These are phyloP conservation scores for Heterochromis multidens DNA, from an alignment of 2,113 vertebrate genomes.

Conservation along the genomic window DNA sequence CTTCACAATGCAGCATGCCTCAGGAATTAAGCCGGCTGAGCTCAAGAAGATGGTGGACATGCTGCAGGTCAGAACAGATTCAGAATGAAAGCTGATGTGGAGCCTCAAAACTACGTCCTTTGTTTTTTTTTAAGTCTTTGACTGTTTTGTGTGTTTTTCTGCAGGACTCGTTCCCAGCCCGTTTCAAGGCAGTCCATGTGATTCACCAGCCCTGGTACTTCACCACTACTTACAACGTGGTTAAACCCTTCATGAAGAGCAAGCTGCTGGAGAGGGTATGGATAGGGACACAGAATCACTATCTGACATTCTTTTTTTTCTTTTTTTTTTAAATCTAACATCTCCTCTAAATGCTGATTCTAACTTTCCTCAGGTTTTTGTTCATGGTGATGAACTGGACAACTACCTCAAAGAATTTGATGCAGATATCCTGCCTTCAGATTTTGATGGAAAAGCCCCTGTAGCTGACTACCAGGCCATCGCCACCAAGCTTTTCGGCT, in stretches of 20 bases:
- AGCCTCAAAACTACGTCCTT: not conserved
- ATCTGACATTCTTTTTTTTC: not conserved
- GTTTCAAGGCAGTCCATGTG: constrained; percentile 96
- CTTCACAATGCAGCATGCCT: constrained; percentile 96
- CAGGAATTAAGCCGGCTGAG: constrained; percentile 88
- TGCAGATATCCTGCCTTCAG: constrained; percentile 82
- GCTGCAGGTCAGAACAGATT: constrained; percentile 84
- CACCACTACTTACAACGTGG: constrained; percentile 95
- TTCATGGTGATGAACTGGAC: constrained; percentile 90
- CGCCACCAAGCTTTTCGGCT: constrained; percentile 87
- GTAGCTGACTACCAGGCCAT: constrained; percentile 80
- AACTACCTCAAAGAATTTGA: constrained; percentile 87
- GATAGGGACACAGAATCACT: not conserved
- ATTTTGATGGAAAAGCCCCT: constrained; percentile 87
- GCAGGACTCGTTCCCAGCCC: constrained; percentile 95
- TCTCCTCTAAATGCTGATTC: not conserved
- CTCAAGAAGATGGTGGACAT: constrained; percentile 99
- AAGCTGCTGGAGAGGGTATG: constrained; percentile 94
- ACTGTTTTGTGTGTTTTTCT: not conserved
- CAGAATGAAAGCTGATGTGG: not conserved
- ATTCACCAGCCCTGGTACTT: constrained; percentile 99
- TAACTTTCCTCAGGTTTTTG: constrained; percentile 79
- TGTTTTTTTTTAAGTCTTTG: not conserved
- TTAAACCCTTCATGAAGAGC: constrained; percentile 96
- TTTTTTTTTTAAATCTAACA: not conserved